Evolutionary conservation across 2,797 vertebrate species (phyloP), one percentile per base, ranked within the genome.

Genomic region (Sebastes cheni): DNA sequence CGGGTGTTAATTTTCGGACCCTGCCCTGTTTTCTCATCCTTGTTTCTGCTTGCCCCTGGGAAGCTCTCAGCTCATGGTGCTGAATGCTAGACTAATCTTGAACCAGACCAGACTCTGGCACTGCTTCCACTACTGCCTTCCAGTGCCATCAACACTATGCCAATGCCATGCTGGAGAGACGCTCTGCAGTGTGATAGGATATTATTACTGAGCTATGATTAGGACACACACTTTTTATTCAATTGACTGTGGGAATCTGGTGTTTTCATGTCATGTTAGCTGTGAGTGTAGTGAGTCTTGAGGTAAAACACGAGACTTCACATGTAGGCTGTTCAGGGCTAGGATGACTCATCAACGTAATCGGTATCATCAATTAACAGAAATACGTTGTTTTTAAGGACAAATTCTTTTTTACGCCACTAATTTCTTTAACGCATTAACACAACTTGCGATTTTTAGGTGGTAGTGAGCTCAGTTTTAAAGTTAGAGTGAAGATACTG

Each of bases 81-180:
- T 52, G 60, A 67, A 58, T 71, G 46, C 50, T 64, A 46, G 55
- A 72, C 70, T 14, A 2, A 62, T 66, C 20, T 71, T 52, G 65
- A 80, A 36, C 20, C 58, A 79, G 61, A 68, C 65, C 23, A 56
- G 46, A 70, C 36, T 36, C 50, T 82, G 82, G 77, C 71, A n/a
- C 23, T 12, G 56, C 69, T 75, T 69, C 73, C 32, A 74, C 71
- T 39, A 1, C 23, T 52, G 62, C 69, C 70, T 67, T 82, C 50
- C 67, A 71, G 36, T 66, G 34, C 12, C 22, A 79, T 81, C 50
- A 68, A 32, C 68, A 68, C 77, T 27, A 55, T n/a, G 59, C 50
- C 75, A 42, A 2, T 36, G 3, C 20, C 36, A 54, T 34, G 12
- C 34, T 23, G 71, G 62, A 70, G 71, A 76, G 30, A 70, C 10